A percentile compares a stretch with the other conserved stretches of the same genome.
Evolutionary conservation across 1,140 invertebrate species (phyloP).

Genomic region (Brachionus rotundiformis): DNA sequence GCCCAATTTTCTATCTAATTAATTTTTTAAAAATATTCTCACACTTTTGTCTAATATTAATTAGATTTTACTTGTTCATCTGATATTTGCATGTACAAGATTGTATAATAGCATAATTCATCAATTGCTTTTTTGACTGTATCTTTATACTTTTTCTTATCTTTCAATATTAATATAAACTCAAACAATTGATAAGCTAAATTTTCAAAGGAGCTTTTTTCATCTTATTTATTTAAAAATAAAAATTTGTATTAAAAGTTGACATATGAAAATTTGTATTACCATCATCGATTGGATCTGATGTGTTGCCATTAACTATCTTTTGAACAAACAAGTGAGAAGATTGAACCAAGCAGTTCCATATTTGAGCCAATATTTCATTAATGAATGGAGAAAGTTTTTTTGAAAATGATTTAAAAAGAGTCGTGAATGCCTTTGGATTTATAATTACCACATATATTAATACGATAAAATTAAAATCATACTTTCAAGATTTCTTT

Average conservation of each 20-base stretch:
- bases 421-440: constrained; percentile 13
- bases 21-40: no score
- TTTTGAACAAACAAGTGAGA: constrained; percentile 68
- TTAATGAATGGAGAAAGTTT: constrained; percentile 66
- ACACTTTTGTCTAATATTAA: constrained; percentile 1
- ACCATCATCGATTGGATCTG: neutral
- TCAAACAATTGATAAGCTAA: constrained; percentile 77
- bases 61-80: constrained; percentile 70
- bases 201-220: constrained; percentile 73
- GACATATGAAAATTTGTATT: no score
- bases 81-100: constrained; percentile 77
- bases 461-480: neutral
- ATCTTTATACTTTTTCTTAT: constrained; percentile 69
- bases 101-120: constrained; percentile 75
- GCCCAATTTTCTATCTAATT: constrained; percentile 71
- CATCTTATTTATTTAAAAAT: no score
- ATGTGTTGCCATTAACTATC: neutral
- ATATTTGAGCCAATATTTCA: constrained; percentile 72
- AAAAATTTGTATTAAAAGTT: no score
- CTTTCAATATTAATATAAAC: constrained; percentile 72
- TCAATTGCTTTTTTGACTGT: constrained; percentile 71
- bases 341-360: constrained; percentile 73
- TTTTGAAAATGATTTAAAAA: constrained; percentile 69
- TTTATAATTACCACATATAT: neutral
- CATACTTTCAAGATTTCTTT: constrained; percentile 73